Conservation (phyloP, 1,140 invertebrate species). For the Parapsyche elsis region DNA sequence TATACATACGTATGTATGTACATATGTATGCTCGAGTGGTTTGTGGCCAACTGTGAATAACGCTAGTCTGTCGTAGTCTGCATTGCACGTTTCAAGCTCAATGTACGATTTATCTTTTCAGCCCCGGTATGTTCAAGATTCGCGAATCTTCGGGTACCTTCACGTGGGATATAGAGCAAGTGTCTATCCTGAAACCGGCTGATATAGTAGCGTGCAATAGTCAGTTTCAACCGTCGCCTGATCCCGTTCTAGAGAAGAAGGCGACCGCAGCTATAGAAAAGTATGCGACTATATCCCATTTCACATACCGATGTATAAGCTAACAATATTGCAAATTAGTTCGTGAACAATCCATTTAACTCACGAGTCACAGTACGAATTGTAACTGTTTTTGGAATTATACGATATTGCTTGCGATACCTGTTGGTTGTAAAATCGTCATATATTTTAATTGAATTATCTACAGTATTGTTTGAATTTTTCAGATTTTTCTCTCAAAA, state of each 20-base stretch:
- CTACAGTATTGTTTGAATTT: too few species aligned
- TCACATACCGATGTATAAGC: too few species aligned
- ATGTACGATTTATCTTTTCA: conserved; percentile 51
- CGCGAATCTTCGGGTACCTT: conserved; percentile 60
- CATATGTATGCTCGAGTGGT: neutral
- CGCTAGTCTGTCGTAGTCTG: too few species aligned
- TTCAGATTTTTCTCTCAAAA: conserved; percentile 65
- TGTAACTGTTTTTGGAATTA: too few species aligned
- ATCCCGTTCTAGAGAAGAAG: conserved; percentile 64
- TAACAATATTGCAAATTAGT: too few species aligned
- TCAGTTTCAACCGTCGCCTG: conserved; percentile 66
- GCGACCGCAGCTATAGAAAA: conserved; percentile 65
- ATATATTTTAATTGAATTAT: neutral
- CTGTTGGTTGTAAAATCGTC: too few species aligned
- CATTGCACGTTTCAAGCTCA: too few species aligned
- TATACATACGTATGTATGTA: neutral
- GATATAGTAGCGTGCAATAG: conserved; percentile 66
- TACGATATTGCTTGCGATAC: too few species aligned
- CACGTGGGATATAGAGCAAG: conserved; percentile 66
- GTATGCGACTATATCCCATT: too few species aligned
- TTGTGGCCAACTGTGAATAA: too few species aligned
- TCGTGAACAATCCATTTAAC: too few species aligned
- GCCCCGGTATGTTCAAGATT: conserved; percentile 67
- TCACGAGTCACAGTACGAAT: too few species aligned
- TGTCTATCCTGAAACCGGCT: conserved; percentile 62